Conservation (phyloP, 2,113 vertebrate genomes). For the Dicaeum eximium region DNA sequence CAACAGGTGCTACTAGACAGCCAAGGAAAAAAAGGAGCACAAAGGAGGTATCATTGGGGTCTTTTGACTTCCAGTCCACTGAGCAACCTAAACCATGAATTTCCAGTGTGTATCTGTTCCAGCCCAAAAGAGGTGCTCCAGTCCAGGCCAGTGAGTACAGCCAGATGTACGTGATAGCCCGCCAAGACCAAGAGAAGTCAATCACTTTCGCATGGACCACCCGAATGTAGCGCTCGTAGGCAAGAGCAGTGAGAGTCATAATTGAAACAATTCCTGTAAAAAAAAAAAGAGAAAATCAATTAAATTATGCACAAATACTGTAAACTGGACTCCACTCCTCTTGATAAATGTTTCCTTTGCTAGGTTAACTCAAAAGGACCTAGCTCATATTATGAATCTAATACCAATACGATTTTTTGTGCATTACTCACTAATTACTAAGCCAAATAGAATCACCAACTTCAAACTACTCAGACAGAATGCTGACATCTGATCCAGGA, state of each 20-base stretch:
- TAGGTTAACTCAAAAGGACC: not conserved
- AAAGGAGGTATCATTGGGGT: constrained; percentile 85
- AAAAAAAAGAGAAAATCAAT: not conserved
- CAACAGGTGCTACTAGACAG: constrained; percentile 86
- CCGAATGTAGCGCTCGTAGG: constrained; percentile 89
- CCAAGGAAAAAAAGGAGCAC: constrained; percentile 89
- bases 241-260: constrained; percentile 85
- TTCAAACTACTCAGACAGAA: not conserved
- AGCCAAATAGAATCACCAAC: not conserved
- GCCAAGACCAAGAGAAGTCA: constrained; percentile 89
- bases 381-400: not conserved
- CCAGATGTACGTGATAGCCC: constrained; percentile 88
- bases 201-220: constrained; percentile 89
- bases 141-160: constrained; percentile 92
- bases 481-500: not conserved
- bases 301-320: not conserved
- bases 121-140: constrained; percentile 87
- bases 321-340: not conserved
- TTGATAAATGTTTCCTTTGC: not conserved
- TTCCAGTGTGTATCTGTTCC: constrained; percentile 91
- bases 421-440: not conserved
- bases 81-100: constrained; percentile 86
- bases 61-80: constrained; percentile 87
- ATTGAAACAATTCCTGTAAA: constrained; percentile 88
- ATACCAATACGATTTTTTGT: not conserved